These are phyloP conservation scores for Piliocolobus tephrosceles DNA, from an alignment of 2,113 vertebrate genomes.

Conservation along the genomic window DNA sequence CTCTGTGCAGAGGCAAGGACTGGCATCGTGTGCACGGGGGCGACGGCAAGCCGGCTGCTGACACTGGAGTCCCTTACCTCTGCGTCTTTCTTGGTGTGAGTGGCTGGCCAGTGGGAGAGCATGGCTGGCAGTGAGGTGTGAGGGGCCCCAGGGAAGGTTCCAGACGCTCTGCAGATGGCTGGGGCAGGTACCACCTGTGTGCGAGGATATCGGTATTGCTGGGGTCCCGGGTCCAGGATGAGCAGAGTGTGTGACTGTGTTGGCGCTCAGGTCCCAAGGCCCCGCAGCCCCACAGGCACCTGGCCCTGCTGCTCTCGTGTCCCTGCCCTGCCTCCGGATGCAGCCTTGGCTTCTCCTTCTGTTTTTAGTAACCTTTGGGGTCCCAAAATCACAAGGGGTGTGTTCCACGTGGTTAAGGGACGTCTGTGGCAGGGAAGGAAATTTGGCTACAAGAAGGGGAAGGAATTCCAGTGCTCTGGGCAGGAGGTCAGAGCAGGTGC, in stretches of 20 bases:
- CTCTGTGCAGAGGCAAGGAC: background rate
- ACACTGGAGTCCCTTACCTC: rapidly evolving
- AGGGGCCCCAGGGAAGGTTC: background rate
- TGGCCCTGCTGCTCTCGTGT: too few species aligned
- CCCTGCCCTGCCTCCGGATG: background rate
- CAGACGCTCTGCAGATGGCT: rapidly evolving
- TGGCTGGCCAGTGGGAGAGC: background rate
- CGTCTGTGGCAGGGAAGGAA: background rate
- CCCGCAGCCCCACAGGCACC: background rate
- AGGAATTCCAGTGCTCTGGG: too few species aligned
- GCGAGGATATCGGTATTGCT: rapidly evolving
- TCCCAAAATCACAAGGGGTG: background rate
- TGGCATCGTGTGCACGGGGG: background rate
- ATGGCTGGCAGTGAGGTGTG: background rate
- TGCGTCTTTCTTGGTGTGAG: too few species aligned
- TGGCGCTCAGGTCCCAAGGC: background rate
- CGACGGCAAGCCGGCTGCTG: rapidly evolving
- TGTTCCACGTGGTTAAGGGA: background rate
- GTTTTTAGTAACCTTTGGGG: background rate
- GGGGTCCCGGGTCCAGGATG: background rate
- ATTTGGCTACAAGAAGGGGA: background rate
- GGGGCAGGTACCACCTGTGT: background rate
- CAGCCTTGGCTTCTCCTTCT: background rate
- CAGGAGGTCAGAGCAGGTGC: background rate
- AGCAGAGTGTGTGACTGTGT: too few species aligned